Evolutionary conservation across 2,888 invertebrate genomes (phyloP), one percentile per base, ranked within the genome.

Genomic region (Clivina fossor): DNA sequence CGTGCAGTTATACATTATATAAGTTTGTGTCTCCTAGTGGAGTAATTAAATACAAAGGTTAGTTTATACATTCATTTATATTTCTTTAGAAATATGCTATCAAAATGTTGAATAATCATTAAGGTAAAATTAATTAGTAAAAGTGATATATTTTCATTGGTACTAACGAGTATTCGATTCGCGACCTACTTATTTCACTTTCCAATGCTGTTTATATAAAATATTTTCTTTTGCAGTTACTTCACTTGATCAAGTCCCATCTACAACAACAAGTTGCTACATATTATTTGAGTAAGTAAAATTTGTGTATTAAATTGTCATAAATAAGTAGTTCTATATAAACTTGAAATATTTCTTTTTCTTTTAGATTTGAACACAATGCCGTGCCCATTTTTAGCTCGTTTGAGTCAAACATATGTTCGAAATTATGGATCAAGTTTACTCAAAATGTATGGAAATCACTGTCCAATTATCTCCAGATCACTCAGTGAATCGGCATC

Each of bases 371-470:
- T 19, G 18, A 32, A 26, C 40, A 84, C 75, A 69, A 92, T 93
- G 91, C 88, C 91, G 70, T 93, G 93, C 73, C 93, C 93, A 61
- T 93, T 93, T 76, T 76, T 93, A 67, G 87, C 86, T 65, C 85
- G 88, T 62, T 77, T 93, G 60, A 88, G 87, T 67, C 79, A 86
- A 62, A 83, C 84, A 67, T 93, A 88, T 75, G 81, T 93, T 60
- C 85, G 88, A 62, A 91, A 90, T 74, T 90, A 93, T 76, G 88
- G 87, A 40, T 78, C 85, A 33, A 79, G 79, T 50, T 76, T 93
- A 63, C 74, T 90, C 66, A 89, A 89, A 74, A 85, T 83, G 64
- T 93, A 90, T 71, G 88, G 87, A 24, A 84, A 83, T 65, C 86
- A 86, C 66, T 93, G 93, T 67, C 93, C 93, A 4, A 84, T 90